Evolutionary conservation across 2,888 invertebrate genomes (phyloP).

Genomic region (Norana najaformis): DNA sequence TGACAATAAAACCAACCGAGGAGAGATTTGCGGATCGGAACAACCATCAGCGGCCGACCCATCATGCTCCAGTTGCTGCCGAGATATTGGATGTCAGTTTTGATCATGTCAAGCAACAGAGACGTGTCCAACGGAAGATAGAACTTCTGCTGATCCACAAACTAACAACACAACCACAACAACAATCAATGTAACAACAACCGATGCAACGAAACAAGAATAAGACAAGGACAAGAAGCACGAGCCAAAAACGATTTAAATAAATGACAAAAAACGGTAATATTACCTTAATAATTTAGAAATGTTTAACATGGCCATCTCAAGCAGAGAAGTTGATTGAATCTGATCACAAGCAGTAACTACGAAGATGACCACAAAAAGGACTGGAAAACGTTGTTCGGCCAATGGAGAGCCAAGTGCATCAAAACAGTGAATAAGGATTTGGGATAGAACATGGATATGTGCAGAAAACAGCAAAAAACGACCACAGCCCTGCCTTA

Average conservation of each 20-base stretch:
- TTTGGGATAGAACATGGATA: no score
- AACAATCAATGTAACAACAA: neutral
- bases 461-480: neutral
- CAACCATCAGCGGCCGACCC: conserved; percentile 76
- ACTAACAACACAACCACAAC: conserved; percentile 47
- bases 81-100: conserved; percentile 95
- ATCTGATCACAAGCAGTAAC: neutral
- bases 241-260: neutral
- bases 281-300: neutral
- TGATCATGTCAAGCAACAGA: conserved; percentile 95
- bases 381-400: neutral
- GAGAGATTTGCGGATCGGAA: conserved; percentile 52
- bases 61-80: conserved; percentile 98
- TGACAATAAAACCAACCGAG: conserved; percentile 50
- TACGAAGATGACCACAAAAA: neutral
- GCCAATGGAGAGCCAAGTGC: neutral
- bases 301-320: neutral
- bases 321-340: no score
- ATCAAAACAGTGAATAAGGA: neutral
- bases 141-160: conserved; percentile 87
- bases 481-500: neutral
- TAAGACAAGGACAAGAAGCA: neutral
- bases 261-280: neutral
- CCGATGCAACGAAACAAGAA: neutral
- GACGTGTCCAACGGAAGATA: conserved; percentile 98